Evolutionary conservation across 2,888 invertebrate genomes (phyloP), one percentile per base, ranked within the genome.

Genomic region (Thysanoteuthis rhombus): DNA sequence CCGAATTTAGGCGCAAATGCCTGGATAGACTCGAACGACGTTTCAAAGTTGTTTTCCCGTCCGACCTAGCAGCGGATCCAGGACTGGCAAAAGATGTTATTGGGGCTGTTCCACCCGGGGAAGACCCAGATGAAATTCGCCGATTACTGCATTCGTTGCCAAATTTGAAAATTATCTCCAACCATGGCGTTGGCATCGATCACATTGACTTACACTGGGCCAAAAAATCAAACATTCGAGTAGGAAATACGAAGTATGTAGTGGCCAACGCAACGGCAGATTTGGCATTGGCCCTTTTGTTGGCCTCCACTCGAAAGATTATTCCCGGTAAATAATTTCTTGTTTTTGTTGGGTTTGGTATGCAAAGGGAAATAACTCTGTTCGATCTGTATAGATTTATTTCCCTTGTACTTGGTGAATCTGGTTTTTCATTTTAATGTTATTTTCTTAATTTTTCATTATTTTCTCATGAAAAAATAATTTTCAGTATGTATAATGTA

Each of bases 161-260:
- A 10, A 93, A 93, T 39, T 36, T 93, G 38, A 93, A 47, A 58
- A 45, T 93, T 36, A 38, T 47, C 39, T 93, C 93, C 16, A 93
- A 93, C 47, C 52, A 58, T 12, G 58, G 93, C 38, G 52, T 39
- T 32, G 93, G 93, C 12, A 36, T 58, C 42, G 93, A 92, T 36
- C 45, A 47, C n/a, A 38, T 92, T 45, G 92, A 92, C n/a, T 36
- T 92, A 6, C n/a, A 92, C 4, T 92, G 92, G 92, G 47, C 52
- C 12, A 45, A 52, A 52, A n/a, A 47, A 0, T 25, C 36, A 5
- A 45, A 45, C 32, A n/a, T 92, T 38, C 92, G 92, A n/a, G 36
- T 92, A 2, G 92, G 92, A 92, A 92, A 92, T 25, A 92, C 52
- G 0, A 36, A 16, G 47, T 2, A 92, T 92, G 92, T 92, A 25